Conservation (phyloP, 1,140 invertebrate genomes). For the Octopus bimaculoides region DNA sequence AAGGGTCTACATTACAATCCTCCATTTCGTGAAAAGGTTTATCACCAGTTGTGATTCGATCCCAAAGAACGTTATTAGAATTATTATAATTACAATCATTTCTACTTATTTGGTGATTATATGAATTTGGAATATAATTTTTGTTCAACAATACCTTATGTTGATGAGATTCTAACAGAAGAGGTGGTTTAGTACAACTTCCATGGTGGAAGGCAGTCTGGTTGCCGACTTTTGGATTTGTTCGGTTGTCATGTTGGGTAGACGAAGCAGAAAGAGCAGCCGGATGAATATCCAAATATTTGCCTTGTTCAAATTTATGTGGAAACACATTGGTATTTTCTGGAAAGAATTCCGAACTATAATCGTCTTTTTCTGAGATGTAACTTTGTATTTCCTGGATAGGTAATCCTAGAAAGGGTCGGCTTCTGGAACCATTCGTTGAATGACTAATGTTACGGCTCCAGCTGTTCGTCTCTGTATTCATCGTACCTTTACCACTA, state of each 20-base stretch:
- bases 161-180: not conserved
- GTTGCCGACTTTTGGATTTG: not conserved
- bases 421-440: not conserved
- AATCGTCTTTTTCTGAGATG: not conserved
- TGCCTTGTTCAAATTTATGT: not conserved
- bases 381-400: not conserved
- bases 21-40: not conserved
- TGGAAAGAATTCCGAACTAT: not conserved
- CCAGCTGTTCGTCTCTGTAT: constrained; percentile 25
- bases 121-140: no score
- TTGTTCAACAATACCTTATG: not conserved
- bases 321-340: not conserved
- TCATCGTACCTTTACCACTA: constrained; percentile 55
- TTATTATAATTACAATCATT: not conserved
- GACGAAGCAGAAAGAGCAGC: not conserved
- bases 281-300: not conserved
- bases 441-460: not conserved
- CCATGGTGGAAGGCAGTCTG: not conserved
- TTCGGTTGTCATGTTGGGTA: not conserved
- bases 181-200: not conserved
- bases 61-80: not conserved
- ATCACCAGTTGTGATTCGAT: no score
- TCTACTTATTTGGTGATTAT: no score
- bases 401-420: not conserved
- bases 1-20: not conserved